Conservation (phyloP, 2,888 invertebrate species). For the Acrobeloides nanus region DNA sequence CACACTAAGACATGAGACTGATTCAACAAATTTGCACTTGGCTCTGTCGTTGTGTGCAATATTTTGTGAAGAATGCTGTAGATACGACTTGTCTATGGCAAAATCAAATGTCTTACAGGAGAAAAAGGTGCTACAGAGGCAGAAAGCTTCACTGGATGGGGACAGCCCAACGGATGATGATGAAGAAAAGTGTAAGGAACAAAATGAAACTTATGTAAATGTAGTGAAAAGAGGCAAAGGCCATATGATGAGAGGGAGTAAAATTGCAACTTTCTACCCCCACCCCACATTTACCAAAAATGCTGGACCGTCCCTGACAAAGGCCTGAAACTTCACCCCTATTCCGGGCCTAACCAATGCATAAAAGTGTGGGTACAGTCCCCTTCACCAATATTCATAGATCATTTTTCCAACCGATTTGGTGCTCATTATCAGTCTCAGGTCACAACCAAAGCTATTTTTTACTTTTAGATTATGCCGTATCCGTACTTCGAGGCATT, state of each 20-base stretch:
- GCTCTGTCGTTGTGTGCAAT: constrained; percentile 60
- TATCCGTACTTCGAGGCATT: constrained; percentile 43
- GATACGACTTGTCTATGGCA: constrained; percentile 11
- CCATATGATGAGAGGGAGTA: too few species aligned
- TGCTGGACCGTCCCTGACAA: too few species aligned
- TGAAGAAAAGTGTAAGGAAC: neutral
- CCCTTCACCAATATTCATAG: too few species aligned
- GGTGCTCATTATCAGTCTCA: too few species aligned
- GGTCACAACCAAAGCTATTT: too few species aligned
- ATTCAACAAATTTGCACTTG: constrained; percentile 79
- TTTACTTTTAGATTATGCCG: constrained; percentile 23
- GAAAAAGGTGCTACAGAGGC: neutral
- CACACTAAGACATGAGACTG: constrained; percentile 74
- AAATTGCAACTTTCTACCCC: too few species aligned
- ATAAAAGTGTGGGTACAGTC: too few species aligned
- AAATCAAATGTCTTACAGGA: neutral
- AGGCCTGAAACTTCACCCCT: too few species aligned
- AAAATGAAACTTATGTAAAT: constrained; percentile 2
- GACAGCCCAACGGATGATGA: neutral
- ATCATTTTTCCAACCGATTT: too few species aligned
- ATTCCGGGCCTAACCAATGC: too few species aligned
- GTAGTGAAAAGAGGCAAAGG: too few species aligned
- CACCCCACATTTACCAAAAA: too few species aligned
- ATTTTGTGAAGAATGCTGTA: constrained; percentile 34
- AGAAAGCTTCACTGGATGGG: constrained; percentile 5